Percentiles rank a stretch among this genome's conserved stretches.
phyloP scores from a whole-genome alignment of 2,888 invertebrate genomes.

The Drosophila antonietae region DNA sequence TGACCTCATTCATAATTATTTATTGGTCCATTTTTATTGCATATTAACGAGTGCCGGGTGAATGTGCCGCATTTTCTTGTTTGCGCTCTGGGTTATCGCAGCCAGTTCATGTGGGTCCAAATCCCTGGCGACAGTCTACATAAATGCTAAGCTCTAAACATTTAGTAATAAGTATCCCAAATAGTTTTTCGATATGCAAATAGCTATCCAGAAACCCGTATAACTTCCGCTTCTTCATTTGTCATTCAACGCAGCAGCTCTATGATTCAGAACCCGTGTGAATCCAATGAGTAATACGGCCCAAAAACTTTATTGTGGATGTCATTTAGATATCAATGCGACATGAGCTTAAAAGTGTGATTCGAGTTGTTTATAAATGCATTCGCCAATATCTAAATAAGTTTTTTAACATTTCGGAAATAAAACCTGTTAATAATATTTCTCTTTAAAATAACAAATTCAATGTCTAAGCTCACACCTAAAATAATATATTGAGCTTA shows the following conservation, averaged over 20 bases:
- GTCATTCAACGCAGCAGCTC: not conserved
- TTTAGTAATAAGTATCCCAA: slow-evolving; percentile 15
- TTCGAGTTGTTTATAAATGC: not conserved
- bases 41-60: slow-evolving; percentile 75
- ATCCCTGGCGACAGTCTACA: slow-evolving; percentile 23
- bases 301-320: not conserved
- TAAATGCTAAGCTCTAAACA: slow-evolving; percentile 31
- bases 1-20: slow-evolving; percentile 81
- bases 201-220: slow-evolving; percentile 2
- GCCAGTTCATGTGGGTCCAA: slow-evolving; percentile 65
- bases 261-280: slow-evolving; percentile 27
- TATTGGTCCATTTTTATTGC: slow-evolving; percentile 80
- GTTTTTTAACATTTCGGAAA: too few relatives aligned
- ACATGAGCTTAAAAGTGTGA: not conserved
- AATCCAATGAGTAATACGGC: slow-evolving; percentile 15
- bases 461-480: not conserved
- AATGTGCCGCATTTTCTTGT: slow-evolving; percentile 56
- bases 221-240: slow-evolving; percentile 11
- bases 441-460: not conserved
- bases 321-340: slow-evolving; percentile 1
- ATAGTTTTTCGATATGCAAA: slow-evolving; percentile 26
- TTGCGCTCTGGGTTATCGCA: slow-evolving; percentile 61
- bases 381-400: not conserved
- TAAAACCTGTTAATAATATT: not conserved
- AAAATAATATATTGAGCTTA: not conserved